Base-by-base conservation (phyloP, 2,113 vertebrate species). In the Aviceda subcristata region DNA sequence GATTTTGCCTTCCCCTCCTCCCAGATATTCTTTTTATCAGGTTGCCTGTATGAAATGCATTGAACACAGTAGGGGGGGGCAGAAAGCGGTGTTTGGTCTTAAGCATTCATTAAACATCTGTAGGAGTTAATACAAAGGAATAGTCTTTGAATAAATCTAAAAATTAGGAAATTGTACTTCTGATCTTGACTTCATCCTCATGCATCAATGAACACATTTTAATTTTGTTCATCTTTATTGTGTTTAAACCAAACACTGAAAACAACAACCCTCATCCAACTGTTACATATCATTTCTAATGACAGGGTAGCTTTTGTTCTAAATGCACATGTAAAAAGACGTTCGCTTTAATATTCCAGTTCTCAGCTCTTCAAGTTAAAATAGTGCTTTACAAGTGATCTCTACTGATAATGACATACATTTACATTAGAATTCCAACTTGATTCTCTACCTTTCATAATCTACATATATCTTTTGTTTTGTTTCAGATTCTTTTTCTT, bases 51-150 rank as follows among this genome's bases (percentile, higher is more conserved):
- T 2, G 53, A 96, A 96, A 94, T 30, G 46, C 69, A 96, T 92
- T 95, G 94, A 97, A 90, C 91, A 30, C 64, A 69, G 94, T 72
- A 2, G 78, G 77, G 67, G 48, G 5, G 14, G 19, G 50, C 22
- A 17, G 18, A 2, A 73, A 45, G 38, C 34, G 30, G 30, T 81
- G 89, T 95, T 96, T 94, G 91, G 85, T 94, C 96, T 78, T 93
- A 95, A 95, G 94, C 94, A 96, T 97, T 98, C 95, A 94, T 97
- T 97, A 96, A 95, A 87, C 96, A 96, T 96, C 97, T 97, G 97
- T 96, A 97, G 97, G 96, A 97, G 96, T 98, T 97, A 95, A 96
- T 94, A 96, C 95, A 98, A 98, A 98, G 92, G 94, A 97, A 92
- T 59, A 94, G 62, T 86, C 90, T 98, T 96, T 95, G 95, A 97